Percentiles rank a stretch among this genome's conserved stretches.
Evolutionary conservation across 1,140 invertebrate species (phyloP).

Genomic region (Batillaria attramentaria): DNA sequence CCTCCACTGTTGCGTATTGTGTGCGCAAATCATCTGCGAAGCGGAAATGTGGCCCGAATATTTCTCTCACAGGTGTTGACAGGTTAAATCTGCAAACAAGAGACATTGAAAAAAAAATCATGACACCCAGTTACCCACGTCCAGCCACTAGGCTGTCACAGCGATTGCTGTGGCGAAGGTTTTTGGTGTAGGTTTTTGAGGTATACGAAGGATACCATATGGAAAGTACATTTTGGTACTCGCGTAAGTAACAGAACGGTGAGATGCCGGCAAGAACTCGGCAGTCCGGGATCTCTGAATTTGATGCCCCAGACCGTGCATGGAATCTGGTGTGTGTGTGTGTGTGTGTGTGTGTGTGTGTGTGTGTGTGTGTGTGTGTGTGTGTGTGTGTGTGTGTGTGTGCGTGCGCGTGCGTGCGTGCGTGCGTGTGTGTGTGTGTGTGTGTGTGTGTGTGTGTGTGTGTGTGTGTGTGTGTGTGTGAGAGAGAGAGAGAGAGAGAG

Average conservation of each 20-base stretch:
- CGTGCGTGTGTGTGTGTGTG: constrained; percentile 7
- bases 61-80: constrained; percentile 43
- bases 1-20: constrained; percentile 48
- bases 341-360: constrained; percentile 4
- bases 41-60: constrained; percentile 43
- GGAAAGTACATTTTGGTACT: too few species aligned
- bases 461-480: constrained; percentile 14
- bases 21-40: constrained; percentile 49
- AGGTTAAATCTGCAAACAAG: constrained; percentile 42
- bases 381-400: background rate
- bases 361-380: background rate
- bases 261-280: too few species aligned
- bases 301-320: too few species aligned
- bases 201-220: too few species aligned
- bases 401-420: background rate
- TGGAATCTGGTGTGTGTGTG: constrained; percentile 1
- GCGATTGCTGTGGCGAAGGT: too few species aligned
- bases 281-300: too few species aligned
- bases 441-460: constrained; percentile 7
- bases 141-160: too few species aligned
- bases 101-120: too few species aligned
- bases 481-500: background rate
- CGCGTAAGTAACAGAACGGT: too few species aligned
- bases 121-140: too few species aligned
- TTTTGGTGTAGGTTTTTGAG: too few species aligned